These are phyloP conservation scores for Drosophila seguyi DNA, from an alignment of 1,140 invertebrate genomes.

Conservation along the genomic window DNA sequence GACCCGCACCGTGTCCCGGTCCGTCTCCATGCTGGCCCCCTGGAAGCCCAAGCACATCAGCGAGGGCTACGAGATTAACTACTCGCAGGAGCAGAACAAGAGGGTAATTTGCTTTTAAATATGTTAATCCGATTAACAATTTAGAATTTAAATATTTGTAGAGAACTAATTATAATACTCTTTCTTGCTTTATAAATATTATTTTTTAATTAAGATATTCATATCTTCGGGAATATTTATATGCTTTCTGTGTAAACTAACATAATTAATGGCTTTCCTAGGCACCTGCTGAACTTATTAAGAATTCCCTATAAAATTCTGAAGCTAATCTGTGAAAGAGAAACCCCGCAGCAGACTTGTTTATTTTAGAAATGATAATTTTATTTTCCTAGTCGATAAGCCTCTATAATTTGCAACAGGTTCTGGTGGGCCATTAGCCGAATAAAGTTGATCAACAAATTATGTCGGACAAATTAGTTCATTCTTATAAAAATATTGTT, in stretches of 20 bases:
- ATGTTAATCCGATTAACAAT: background rate
- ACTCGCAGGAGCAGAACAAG: slow-evolving; percentile 89
- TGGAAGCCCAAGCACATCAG: slow-evolving; percentile 91
- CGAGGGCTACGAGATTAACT: slow-evolving; percentile 92
- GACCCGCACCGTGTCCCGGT: slow-evolving; percentile 91
- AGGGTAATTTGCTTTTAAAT: slow-evolving; percentile 69
- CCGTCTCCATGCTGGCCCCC: slow-evolving; percentile 92
- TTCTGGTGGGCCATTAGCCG: slow-evolving; percentile 2
- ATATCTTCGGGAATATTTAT: background rate
- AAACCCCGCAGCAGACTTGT: background rate
- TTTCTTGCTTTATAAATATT: background rate
- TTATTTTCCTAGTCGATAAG: slow-evolving; percentile 8
- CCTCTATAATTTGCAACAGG: slow-evolving; percentile 17
- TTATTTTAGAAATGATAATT: slow-evolving; percentile 21
- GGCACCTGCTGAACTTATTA: slow-evolving; percentile 1
- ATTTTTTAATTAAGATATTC: slow-evolving; percentile 1
- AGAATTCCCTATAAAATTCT: slow-evolving; percentile 11
- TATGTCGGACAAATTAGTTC: slow-evolving; percentile 10
- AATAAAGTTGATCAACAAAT: slow-evolving; percentile 16
- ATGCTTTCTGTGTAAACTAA: background rate
- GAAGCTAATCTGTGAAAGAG: background rate
- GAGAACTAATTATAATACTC: background rate
- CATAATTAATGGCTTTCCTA: background rate
- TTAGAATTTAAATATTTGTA: background rate
- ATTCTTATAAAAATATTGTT: background rate